phyloP scores from a whole-genome alignment of 2,797 vertebrate genomes.

The Gallirallus australis region DNA sequence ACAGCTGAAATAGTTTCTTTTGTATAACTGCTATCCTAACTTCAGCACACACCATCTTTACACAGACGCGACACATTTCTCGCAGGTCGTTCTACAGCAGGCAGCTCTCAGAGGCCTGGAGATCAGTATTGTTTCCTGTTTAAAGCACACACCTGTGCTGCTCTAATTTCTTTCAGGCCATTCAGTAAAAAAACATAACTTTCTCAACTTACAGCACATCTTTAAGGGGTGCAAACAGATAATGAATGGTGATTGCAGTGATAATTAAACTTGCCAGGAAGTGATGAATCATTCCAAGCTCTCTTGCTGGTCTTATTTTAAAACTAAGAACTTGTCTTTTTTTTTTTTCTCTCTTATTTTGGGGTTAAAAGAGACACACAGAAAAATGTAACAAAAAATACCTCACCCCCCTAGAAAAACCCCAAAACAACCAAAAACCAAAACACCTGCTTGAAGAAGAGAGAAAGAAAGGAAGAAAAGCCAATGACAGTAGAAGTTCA shows the following conservation, averaged over 20 bases:
- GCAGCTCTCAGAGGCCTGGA: not conserved
- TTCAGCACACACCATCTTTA: not conserved
- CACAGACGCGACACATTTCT: not conserved
- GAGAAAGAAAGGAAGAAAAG: not conserved
- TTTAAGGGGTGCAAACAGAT: conserved; percentile 1
- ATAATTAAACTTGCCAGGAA: conserved; percentile 55
- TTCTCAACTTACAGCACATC: not conserved
- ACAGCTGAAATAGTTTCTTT: not conserved
- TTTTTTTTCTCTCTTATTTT: not conserved
- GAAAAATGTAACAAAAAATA: not conserved
- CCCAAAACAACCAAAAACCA: too few relatives aligned
- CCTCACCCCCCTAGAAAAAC: too few relatives aligned
- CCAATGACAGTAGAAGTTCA: not conserved
- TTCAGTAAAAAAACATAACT: not conserved
- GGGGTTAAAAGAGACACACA: conserved; percentile 18
- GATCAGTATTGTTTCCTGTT: not conserved
- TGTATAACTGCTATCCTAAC: not conserved
- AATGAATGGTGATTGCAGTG: conserved; percentile 32
- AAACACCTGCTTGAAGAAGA: not conserved
- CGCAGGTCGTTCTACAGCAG: not conserved
- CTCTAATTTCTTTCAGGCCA: not conserved
- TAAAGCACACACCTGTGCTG: not conserved
- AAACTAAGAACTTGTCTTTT: not conserved
- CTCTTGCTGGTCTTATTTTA: conserved; percentile 34
- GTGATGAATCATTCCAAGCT: conserved; percentile 51